A percentile compares a stretch with the other conserved stretches of the same genome.
phyloP scores from a whole-genome alignment of 1,140 invertebrate species.

The Zeugodacus cucurbitae region DNA sequence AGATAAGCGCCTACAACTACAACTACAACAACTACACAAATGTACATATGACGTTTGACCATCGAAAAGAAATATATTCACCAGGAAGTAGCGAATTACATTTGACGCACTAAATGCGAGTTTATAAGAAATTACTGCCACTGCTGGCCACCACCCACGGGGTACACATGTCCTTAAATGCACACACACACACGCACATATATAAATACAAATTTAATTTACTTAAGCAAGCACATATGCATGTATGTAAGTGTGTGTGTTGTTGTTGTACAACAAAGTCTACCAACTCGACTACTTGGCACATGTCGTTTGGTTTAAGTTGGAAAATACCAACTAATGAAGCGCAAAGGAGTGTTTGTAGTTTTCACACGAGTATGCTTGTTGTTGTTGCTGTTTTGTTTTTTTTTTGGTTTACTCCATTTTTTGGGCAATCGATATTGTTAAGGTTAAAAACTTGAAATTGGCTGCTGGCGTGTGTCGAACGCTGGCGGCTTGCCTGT shows the following conservation, averaged over 20 bases:
- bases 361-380: no score
- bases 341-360: neutral
- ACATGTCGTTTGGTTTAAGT: neutral
- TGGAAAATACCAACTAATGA: neutral
- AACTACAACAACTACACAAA: neutral
- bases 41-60: neutral
- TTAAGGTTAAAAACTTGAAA: conserved; percentile 34
- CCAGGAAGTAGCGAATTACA: neutral
- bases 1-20: neutral
- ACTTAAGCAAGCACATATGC: neutral
- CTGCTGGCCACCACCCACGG: neutral
- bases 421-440: conserved; percentile 33
- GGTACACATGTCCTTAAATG: neutral
- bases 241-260: neutral
- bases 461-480: conserved; percentile 30
- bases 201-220: neutral
- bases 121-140: neutral
- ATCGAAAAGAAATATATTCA: neutral
- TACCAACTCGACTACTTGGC: neutral
- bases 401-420: neutral
- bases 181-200: neutral
- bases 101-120: neutral
- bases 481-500: neutral
- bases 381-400: neutral
- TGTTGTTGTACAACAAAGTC: no score